Base-by-base conservation (phyloP, 2,113 vertebrate species). In the Todiramphus chloris region DNA sequence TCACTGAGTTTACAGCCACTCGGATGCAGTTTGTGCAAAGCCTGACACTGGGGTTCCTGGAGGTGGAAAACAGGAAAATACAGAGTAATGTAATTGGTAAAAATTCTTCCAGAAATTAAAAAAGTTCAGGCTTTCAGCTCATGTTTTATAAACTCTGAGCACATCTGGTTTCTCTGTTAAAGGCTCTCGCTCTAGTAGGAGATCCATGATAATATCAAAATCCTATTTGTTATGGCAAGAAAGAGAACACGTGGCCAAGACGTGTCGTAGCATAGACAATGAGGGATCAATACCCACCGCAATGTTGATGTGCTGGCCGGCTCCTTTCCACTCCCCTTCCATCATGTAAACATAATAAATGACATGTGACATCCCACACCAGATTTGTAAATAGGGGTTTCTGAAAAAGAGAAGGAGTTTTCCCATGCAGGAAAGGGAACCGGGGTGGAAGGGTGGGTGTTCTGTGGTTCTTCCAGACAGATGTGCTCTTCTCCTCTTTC, bases 261-360 rank as follows among this genome's bases (percentile, higher is more conserved):
- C 0, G 3, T n/a, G 37, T 62, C 3, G 1, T 44, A 21, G 51
- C 3, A 0, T 12, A 43, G 69, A 7, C 3, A 17, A 12, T 17
- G 33, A 63, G 16, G 37, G 13, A 20, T 33, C 1, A 2, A 44
- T 55, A 56, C 7, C 20, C 69, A 21, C 14, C 7, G 13, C 27
- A 27, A 17, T 24, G 64, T 13, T 46, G 64, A 15, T 0, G 53
- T 33, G 70, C 41, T 86, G 51, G 76, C 90, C 44, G 69, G 53
- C 12, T 44, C 27, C 59, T 23, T 82, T 62, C 28, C 20, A 1
- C 33, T 68, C 53, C 33, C 18, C 19, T 78, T 73, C 39, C 27
- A 68, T 35, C 0, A 1, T 31, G 41, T 37, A 68, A 82, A 44
- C 16, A 5, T 35, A 35, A 56, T 31, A n/a, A 62, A 84, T 75